Percentiles rank a stretch among this genome's conserved stretches.
Evolutionary conservation across 2,888 invertebrate genomes (phyloP).

Genomic region (Thera britannica): DNA sequence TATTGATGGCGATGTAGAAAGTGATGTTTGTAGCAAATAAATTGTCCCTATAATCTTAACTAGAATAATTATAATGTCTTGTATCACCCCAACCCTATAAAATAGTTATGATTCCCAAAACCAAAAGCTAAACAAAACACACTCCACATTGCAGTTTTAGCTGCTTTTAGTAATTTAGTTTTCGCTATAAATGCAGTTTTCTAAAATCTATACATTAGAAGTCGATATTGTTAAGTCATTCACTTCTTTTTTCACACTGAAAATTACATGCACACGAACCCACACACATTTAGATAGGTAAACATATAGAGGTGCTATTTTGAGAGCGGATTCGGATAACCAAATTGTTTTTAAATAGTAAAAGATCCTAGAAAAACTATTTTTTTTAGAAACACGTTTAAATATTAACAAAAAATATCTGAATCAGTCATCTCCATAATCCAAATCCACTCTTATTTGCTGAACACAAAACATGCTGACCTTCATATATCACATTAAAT

Average conservation of each 20-base stretch:
- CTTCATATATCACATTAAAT: constrained; percentile 2
- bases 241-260: constrained; percentile 78
- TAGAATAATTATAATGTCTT: not conserved
- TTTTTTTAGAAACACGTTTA: too few species aligned
- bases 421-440: not conserved
- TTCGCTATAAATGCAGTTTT: constrained; percentile 5
- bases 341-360: too few species aligned
- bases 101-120: not conserved
- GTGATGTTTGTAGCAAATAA: not conserved
- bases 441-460: constrained; percentile 11
- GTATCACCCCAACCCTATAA: not conserved
- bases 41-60: not conserved
- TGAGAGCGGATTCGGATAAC: constrained; percentile 16
- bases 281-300: constrained; percentile 42
- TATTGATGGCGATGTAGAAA: not conserved
- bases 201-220: constrained; percentile 7
- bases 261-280: constrained; percentile 58
- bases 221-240: constrained; percentile 67
- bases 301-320: constrained; percentile 39
- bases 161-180: constrained; percentile 9
- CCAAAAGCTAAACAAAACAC: constrained; percentile 11
- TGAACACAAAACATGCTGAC: constrained; percentile 23
- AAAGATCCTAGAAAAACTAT: too few species aligned
- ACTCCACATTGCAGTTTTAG: not conserved
- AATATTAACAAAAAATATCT: not conserved